Conservation (phyloP, 2,888 invertebrate species). For the Diabrotica balteata region DNA sequence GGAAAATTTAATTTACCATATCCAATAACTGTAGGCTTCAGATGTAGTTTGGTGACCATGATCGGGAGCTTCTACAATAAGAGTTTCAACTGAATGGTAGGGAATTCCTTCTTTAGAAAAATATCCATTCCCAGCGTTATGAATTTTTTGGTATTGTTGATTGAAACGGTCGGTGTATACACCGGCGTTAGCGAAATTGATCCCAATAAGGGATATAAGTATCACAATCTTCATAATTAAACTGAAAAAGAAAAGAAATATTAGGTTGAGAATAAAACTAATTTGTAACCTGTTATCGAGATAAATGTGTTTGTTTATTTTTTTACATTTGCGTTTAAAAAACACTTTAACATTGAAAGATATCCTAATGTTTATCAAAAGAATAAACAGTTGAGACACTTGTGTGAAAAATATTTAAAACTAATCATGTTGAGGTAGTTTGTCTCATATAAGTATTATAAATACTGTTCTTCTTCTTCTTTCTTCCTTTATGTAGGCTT, state of each 20-base stretch:
- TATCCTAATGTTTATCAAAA: too few species aligned
- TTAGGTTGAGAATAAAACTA: not conserved
- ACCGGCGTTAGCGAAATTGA: conserved; percentile 12
- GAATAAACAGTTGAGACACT: too few species aligned
- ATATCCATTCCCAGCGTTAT: conserved; percentile 40
- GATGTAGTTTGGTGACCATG: conserved; percentile 45
- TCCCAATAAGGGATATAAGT: not conserved
- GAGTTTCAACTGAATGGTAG: conserved; percentile 43
- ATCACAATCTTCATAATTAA: conserved; percentile 19
- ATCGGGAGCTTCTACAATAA: conserved; percentile 44
- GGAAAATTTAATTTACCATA: conserved; percentile 20
- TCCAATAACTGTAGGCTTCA: conserved; percentile 43
- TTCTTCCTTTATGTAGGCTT: too few species aligned
- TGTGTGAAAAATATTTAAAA: too few species aligned
- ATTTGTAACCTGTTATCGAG: not conserved
- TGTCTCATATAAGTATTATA: too few species aligned
- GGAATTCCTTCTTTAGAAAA: conserved; percentile 42
- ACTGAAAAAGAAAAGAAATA: not conserved
- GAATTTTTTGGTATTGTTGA: conserved; percentile 43
- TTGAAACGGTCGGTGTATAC: conserved; percentile 40
- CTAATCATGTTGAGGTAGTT: too few species aligned
- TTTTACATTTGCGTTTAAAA: not conserved
- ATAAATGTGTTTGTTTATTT: not conserved
- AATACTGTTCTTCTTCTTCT: too few species aligned
- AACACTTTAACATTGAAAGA: too few species aligned